Percentiles rank a stretch among this genome's conserved stretches.
phyloP scores from a whole-genome alignment of 2,113 vertebrate genomes.

The Mastomys natalensis region DNA sequence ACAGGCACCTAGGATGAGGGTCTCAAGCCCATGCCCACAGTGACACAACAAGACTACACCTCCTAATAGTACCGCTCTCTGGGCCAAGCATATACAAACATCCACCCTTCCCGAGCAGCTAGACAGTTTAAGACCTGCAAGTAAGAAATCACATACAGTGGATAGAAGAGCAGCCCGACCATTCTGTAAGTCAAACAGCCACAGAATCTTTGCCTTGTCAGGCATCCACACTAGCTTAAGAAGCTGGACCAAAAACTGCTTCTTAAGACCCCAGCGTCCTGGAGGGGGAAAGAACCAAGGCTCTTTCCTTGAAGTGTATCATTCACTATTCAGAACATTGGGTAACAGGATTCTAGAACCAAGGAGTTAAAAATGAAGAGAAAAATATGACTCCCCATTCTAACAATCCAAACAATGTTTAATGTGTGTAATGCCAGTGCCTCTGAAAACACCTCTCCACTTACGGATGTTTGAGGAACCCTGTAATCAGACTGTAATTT shows the following conservation, averaged over 20 bases:
- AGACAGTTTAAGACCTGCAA: not conserved
- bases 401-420: conserved; percentile 4
- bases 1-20: no score
- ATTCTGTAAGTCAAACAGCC: not conserved
- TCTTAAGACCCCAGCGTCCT: not conserved
- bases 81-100: no score
- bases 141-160: not conserved
- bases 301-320: not conserved
- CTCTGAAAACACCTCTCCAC: not conserved
- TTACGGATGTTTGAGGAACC: not conserved
- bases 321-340: not conserved
- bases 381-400: not conserved
- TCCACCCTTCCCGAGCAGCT: not conserved
- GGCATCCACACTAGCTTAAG: not conserved
- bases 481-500: not conserved
- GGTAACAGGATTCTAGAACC: not conserved
- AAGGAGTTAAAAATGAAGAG: not conserved
- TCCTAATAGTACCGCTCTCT: no score
- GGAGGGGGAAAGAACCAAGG: not conserved
- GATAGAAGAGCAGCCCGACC: not conserved
- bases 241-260: not conserved
- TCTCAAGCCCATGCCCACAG: no score
- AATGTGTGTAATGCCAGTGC: not conserved
- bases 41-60: no score
- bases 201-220: not conserved